Conservation (phyloP, 1,140 invertebrate species). For the Armadillidium nasatum region DNA sequence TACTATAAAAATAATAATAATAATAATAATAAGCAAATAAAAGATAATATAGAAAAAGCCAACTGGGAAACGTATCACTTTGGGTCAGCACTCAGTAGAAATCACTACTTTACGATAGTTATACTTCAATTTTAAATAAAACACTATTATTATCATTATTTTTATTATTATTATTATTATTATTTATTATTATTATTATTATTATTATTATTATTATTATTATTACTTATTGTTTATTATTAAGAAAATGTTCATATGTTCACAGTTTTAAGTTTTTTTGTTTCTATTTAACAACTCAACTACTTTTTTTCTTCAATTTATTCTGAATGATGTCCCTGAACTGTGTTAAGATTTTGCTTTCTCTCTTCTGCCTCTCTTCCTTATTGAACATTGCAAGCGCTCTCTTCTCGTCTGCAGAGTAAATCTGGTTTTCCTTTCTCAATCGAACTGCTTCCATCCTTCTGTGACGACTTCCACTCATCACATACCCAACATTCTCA, state of each 20-base stretch:
- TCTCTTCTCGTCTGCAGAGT: constrained; percentile 97
- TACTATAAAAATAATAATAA: no score
- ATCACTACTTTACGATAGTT: no score
- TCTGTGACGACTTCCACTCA: constrained; percentile 93
- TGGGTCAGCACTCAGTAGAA: no score
- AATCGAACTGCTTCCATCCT: constrained; percentile 99
- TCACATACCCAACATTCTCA: constrained; percentile 91
- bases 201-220: no score
- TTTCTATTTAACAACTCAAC: neutral
- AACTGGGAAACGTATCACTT: no score
- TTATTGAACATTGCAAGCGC: constrained; percentile 97
- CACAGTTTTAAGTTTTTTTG: neutral
- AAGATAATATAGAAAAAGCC: no score
- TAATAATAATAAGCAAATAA: no score
- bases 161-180: no score
- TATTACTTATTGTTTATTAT: no score
- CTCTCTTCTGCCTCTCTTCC: constrained; percentile 91
- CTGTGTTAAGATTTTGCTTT: constrained; percentile 70
- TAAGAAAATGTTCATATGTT: neutral
- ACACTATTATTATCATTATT: no score
- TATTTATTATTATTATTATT: no score
- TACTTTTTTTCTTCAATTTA: neutral
- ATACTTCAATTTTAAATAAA: no score
- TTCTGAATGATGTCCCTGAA: neutral
- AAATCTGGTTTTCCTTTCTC: constrained; percentile 99